Conservation (phyloP, 2,113 vertebrate species). For the Syngnathus floridae region DNA sequence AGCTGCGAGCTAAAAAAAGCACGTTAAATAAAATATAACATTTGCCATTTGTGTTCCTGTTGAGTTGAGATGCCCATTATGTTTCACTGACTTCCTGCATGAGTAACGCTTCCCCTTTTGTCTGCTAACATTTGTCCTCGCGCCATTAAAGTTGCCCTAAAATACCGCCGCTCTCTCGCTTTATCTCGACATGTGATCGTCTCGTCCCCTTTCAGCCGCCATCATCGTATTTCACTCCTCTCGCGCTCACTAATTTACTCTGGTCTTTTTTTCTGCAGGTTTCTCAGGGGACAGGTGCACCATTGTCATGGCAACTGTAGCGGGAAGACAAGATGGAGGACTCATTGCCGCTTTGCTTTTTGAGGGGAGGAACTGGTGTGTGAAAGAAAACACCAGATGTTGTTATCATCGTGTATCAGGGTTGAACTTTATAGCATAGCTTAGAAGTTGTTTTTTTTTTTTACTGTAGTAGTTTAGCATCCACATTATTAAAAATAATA, state of each 20-base stretch:
- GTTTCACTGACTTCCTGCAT: slow-evolving; percentile 12
- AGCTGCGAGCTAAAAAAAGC: too few species aligned
- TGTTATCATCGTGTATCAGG: slow-evolving; percentile 10
- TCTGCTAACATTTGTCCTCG: slow-evolving; percentile 27
- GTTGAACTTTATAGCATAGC: background rate
- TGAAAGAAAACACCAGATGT: slow-evolving; percentile 38
- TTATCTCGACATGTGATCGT: slow-evolving; percentile 5
- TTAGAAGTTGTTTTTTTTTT: background rate
- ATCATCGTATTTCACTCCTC: slow-evolving; percentile 18
- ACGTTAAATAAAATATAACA: too few species aligned
- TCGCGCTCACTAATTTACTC: slow-evolving; percentile 26
- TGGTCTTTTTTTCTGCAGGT: slow-evolving; percentile 28
- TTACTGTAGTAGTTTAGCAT: too few species aligned
- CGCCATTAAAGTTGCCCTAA: slow-evolving; percentile 9
- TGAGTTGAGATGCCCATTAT: too few species aligned
- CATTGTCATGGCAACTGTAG: slow-evolving; percentile 68
- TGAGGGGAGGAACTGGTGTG: slow-evolving; percentile 7
- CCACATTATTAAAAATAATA: background rate
- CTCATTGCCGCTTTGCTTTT: slow-evolving; percentile 47
- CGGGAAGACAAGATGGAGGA: slow-evolving; percentile 59
- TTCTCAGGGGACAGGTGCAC: slow-evolving; percentile 55
- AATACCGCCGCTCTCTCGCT: background rate
- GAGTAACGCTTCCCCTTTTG: slow-evolving; percentile 26
- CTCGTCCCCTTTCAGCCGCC: background rate
- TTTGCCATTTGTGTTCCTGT: background rate